Percentiles rank a stretch among this genome's conserved stretches.
phyloP scores from a whole-genome alignment of 2,797 vertebrate species.

The Cynodonichthys magdalenae region DNA sequence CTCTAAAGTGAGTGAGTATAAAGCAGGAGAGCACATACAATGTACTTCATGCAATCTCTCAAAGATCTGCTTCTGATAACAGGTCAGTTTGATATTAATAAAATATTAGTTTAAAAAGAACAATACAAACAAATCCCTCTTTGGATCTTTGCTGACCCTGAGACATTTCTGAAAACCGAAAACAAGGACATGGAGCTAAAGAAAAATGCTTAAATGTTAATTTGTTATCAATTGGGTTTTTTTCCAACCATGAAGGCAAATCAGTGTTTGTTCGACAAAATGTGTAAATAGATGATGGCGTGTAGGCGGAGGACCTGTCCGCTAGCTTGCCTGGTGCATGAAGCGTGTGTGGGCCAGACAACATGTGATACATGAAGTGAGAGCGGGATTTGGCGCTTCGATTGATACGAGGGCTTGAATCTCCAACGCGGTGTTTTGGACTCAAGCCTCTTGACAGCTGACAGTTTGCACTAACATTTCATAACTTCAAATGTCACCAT shows the following conservation, averaged over 20 bases:
- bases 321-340: constrained; percentile 44
- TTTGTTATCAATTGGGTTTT: constrained; percentile 17
- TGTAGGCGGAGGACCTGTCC: constrained; percentile 63
- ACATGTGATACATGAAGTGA: constrained; percentile 67
- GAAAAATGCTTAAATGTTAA: constrained; percentile 15
- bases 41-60: constrained; percentile 5
- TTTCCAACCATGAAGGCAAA: constrained; percentile 21
- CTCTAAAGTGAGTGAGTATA: constrained; percentile 9
- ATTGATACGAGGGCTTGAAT: constrained; percentile 51
- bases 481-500: constrained; percentile 66
- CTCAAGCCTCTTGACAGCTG: constrained; percentile 56
- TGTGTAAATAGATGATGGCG: constrained; percentile 53
- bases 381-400: constrained; percentile 52
- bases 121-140: constrained; percentile 14
- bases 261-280: constrained; percentile 11
- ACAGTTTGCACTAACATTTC: constrained; percentile 65
- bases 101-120: constrained; percentile 6
- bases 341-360: constrained; percentile 70
- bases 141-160: not conserved
- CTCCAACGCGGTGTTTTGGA: constrained; percentile 59
- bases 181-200: constrained; percentile 6
- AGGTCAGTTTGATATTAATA: not conserved
- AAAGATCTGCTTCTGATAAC: constrained; percentile 9
- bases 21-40: constrained; percentile 1
- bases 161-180: constrained; percentile 5